Evolutionary conservation across 1,140 invertebrate genomes (phyloP), one percentile per base, ranked within the genome.

Genomic region (Scaptomyza pallida): DNA sequence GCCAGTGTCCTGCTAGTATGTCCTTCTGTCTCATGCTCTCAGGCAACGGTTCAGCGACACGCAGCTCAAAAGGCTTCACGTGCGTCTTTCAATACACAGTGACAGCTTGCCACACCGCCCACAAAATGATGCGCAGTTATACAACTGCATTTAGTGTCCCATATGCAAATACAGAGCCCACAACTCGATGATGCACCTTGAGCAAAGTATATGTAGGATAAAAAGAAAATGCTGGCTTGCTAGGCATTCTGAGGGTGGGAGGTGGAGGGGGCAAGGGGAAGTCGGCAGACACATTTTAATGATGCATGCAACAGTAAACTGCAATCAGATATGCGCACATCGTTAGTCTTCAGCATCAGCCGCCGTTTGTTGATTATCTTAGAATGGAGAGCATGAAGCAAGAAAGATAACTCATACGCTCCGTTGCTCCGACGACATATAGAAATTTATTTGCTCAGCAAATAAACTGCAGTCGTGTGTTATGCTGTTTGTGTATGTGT

Each of bases 271-370:
- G 43, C 2, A 43, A 64, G 40, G 33, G 54, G 52, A 55, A 30
- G 26, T 30, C 62, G 59, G 41, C 71, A 88, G 82, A 88, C 82
- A 86, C 78, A 88, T 86, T 86, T 86, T 86, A 86, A 86, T 86
- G 82, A 86, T 86, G 82, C 82, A 86, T 86, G 82, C 82, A 86
- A 86, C 82, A 86, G 81, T 86, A 86, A 86, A 86, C 81, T 86
- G 82, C 82, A 86, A 88, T 86, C 82, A 86, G 82, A 88, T 88
- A 88, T 88, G 82, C 82, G 82, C 82, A 88, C 83, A 88, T 88
- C 82, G 82, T 86, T 86, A 86, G 82, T 86, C 82, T 88, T 86
- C 82, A 86, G 83, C 83, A 86, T 86, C 82, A 88, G 78, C 82
- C 82, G 82, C 74, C 82, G 78, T 89, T 86, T 86, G 82, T 86